Evolutionary conservation across 2,888 invertebrate genomes (phyloP).

Genomic region (Stramonita haemastoma): DNA sequence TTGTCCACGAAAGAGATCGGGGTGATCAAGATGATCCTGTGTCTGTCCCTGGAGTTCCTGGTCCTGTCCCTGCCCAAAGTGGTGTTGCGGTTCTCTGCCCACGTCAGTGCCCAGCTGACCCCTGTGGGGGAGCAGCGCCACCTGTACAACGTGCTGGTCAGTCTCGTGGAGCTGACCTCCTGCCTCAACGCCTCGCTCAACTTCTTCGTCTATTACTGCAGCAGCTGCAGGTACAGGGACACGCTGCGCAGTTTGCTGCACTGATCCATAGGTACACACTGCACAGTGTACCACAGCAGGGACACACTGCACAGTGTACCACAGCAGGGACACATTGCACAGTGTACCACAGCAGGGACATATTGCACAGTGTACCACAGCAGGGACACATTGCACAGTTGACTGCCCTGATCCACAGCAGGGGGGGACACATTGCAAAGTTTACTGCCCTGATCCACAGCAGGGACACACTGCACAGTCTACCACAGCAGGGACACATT

Average conservation of each 20-base stretch:
- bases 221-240: not conserved
- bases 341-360: no score
- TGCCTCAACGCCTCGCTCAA: not conserved
- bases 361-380: no score
- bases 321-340: no score
- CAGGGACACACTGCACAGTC: no score
- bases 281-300: no score
- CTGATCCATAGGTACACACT: no score
- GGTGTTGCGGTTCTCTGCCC: not conserved
- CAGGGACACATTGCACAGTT: no score
- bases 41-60: conserved; percentile 24
- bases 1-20: conserved; percentile 10
- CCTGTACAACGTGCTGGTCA: not conserved
- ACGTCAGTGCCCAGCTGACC: not conserved
- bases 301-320: no score
- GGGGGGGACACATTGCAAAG: no score
- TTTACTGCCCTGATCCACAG: no score
- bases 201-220: not conserved
- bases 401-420: no score
- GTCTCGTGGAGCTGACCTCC: not conserved
- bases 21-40: conserved; percentile 19
- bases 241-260: not conserved
- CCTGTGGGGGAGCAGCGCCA: not conserved
- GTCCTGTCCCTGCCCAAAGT: not conserved
- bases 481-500: no score